These are phyloP conservation scores for Acleris sparsana DNA, from an alignment of 2,888 invertebrate genomes.

Conservation along the genomic window DNA sequence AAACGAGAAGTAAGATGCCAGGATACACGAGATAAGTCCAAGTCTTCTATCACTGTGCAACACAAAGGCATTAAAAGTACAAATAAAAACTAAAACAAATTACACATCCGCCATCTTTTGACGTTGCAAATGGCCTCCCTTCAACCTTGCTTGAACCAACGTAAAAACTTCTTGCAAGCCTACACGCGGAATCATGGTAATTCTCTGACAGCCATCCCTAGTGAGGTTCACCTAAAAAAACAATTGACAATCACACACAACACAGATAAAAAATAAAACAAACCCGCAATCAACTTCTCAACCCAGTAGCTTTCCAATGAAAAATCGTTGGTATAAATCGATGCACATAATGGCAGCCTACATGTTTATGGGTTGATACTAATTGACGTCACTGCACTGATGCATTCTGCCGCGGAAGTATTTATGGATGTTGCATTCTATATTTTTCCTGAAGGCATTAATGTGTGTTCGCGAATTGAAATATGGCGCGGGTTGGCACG, in stretches of 20 bases:
- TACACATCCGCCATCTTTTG: too few species aligned
- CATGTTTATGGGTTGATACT: conserved; percentile 52
- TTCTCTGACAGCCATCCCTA: too few species aligned
- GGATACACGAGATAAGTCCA: too few species aligned
- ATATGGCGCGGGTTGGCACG: conserved; percentile 55
- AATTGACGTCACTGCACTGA: conserved; percentile 65
- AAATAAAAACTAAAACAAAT: too few species aligned
- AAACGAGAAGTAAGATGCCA: too few species aligned
- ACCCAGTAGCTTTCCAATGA: conserved; percentile 28
- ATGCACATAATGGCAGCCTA: conserved; percentile 38
- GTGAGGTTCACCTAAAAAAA: neutral
- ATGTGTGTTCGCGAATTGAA: conserved; percentile 71
- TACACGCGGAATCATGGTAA: too few species aligned
- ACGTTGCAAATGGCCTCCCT: too few species aligned
- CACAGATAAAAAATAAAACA: conserved; percentile 6
- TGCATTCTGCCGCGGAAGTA: conserved; percentile 53
- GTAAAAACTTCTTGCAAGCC: too few species aligned
- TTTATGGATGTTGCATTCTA: conserved; percentile 65
- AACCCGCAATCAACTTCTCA: conserved; percentile 7
- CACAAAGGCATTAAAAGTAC: too few species aligned
- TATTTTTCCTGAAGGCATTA: conserved; percentile 72
- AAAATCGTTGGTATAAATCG: conserved; percentile 23
- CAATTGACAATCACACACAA: conserved; percentile 1
- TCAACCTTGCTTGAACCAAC: too few species aligned
- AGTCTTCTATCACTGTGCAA: too few species aligned